Conservation (phyloP, 2,113 vertebrate genomes). For the Pongo abelii region DNA sequence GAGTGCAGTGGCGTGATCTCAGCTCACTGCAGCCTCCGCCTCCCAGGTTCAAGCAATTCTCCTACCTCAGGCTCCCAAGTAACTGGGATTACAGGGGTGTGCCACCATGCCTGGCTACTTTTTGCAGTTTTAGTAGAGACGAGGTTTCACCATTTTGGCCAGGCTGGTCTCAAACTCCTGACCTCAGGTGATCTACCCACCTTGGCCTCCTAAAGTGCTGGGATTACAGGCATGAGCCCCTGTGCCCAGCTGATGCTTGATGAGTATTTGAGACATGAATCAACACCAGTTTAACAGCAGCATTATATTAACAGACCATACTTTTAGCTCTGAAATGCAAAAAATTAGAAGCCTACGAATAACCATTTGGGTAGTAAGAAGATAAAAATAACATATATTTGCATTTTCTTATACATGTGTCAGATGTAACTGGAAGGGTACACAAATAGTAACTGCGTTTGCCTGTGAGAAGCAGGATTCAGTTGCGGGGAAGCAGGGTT, state of each 20-base stretch:
- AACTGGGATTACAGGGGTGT: too few species aligned
- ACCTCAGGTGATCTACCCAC: too few species aligned
- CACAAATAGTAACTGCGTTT: background rate
- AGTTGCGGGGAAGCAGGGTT: background rate
- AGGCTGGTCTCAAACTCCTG: too few species aligned
- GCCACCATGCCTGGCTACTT: too few species aligned
- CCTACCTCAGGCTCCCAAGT: too few species aligned
- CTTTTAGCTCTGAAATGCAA: slow-evolving; percentile 5
- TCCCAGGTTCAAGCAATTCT: too few species aligned
- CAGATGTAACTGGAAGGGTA: background rate
- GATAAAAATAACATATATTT: background rate
- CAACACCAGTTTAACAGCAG: background rate
- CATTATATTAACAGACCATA: background rate
- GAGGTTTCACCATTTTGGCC: too few species aligned
- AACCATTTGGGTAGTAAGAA: background rate
- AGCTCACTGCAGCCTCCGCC: too few species aligned
- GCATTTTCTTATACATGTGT: background rate
- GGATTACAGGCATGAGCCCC: too few species aligned
- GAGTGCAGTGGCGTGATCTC: too few species aligned
- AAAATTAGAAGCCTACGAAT: background rate
- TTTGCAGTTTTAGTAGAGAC: too few species aligned
- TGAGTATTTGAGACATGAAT: background rate
- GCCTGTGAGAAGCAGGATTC: background rate
- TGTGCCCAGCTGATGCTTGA: background rate
- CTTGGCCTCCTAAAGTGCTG: too few species aligned